Evolutionary conservation across 2,888 invertebrate genomes (phyloP).

Genomic region (Trimorus sp.): DNA sequence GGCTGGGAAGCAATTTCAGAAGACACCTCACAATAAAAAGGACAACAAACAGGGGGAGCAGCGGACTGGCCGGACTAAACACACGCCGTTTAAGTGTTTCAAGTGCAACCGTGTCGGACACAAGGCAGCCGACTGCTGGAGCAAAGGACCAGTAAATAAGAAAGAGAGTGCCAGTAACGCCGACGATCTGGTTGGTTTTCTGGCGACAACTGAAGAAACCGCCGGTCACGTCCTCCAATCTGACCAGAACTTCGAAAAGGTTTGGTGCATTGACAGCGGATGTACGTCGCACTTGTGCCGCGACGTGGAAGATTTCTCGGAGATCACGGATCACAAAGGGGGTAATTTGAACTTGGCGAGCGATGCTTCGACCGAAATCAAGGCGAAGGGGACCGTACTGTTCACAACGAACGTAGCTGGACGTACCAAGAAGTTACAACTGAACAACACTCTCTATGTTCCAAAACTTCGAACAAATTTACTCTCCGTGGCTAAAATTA

Average conservation of each 20-base stretch:
- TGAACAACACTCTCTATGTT: too few relatives aligned
- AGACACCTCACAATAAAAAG: conserved; percentile 5
- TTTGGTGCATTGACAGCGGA: conserved; percentile 57
- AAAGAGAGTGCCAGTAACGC: not conserved
- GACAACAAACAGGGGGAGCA: not conserved
- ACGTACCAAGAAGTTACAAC: not conserved
- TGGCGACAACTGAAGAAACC: not conserved
- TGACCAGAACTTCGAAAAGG: not conserved
- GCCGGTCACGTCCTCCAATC: not conserved
- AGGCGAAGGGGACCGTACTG: conserved; percentile 34
- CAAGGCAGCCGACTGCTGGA: not conserved
- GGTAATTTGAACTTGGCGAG: conserved; percentile 34
- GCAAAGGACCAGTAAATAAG: not conserved
- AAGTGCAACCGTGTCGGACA: not conserved
- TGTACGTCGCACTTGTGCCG: conserved; percentile 49
- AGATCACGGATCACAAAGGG: conserved; percentile 9
- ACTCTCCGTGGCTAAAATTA: conserved; percentile 22
- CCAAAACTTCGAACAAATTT: too few relatives aligned
- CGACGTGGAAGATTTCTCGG: conserved; percentile 28
- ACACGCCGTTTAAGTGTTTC: conserved; percentile 3
- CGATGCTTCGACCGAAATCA: conserved; percentile 22
- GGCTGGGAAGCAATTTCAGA: conserved; percentile 14
- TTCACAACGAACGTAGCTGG: not conserved
- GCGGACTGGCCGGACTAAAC: not conserved
- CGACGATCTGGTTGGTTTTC: not conserved